Evolutionary conservation across 2,797 vertebrate genomes (phyloP).

Genomic region (Hylomyscus alleni): DNA sequence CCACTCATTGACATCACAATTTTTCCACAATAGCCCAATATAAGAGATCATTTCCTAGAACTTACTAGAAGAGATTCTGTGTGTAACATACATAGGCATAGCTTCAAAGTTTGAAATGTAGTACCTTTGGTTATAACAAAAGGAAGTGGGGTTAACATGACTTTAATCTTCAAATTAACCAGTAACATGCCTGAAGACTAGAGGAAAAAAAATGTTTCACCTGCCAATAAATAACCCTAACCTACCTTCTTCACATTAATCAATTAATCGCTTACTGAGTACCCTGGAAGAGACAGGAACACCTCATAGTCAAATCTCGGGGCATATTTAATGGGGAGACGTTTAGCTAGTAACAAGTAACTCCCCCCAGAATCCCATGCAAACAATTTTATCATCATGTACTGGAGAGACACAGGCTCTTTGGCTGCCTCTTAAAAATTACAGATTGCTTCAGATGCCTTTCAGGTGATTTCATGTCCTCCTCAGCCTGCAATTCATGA

Average conservation of each 20-base stretch:
- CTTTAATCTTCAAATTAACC: slow-evolving; percentile 35
- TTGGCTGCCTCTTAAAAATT: slow-evolving; percentile 62
- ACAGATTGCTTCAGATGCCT: slow-evolving; percentile 73
- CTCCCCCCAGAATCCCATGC: slow-evolving; percentile 38
- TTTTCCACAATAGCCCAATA: slow-evolving; percentile 40
- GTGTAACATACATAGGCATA: background rate
- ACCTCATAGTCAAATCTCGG: slow-evolving; percentile 40
- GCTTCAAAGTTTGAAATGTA: background rate
- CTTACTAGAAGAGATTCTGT: background rate
- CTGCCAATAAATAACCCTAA: slow-evolving; percentile 47
- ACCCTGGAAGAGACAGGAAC: background rate
- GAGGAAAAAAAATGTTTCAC: background rate
- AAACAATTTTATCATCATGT: background rate
- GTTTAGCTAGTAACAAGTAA: slow-evolving; percentile 52
- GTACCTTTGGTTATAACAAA: slow-evolving; percentile 28
- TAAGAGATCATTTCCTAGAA: slow-evolving; percentile 42
- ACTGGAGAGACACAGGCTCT: slow-evolving; percentile 20
- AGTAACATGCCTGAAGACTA: background rate
- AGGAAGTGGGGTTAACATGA: background rate
- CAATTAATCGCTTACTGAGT: slow-evolving; percentile 35
- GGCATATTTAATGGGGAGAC: background rate
- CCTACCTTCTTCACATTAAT: background rate
- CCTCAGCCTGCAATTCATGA: slow-evolving; percentile 59
- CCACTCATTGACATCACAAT: background rate
- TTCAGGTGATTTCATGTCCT: slow-evolving; percentile 69